Conservation (phyloP, 2,888 invertebrate genomes). For the Lysandra coridon region DNA sequence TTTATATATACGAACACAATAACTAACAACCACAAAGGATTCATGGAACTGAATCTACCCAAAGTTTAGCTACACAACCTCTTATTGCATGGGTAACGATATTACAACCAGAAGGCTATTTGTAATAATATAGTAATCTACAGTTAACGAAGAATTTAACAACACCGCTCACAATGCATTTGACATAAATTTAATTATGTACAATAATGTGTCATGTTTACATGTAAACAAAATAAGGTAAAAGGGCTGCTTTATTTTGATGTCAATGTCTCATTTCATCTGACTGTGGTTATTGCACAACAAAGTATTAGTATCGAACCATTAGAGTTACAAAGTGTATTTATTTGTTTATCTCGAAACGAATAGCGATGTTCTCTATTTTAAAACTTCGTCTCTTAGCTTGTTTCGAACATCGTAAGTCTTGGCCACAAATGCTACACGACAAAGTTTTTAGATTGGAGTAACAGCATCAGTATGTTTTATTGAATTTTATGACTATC, state of each 20-base stretch:
- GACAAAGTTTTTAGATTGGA: slow-evolving; percentile 5
- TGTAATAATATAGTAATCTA: background rate
- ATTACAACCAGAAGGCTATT: background rate
- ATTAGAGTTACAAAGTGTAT: background rate
- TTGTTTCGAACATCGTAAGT: slow-evolving; percentile 13
- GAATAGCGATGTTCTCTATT: background rate
- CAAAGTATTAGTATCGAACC: slow-evolving; percentile 14
- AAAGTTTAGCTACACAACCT: background rate
- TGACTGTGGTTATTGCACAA: background rate
- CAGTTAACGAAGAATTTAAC: background rate
- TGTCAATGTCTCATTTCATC: background rate
- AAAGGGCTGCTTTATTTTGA: background rate
- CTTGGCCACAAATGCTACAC: background rate
- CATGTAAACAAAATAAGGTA: background rate
- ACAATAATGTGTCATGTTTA: background rate
- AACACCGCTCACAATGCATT: background rate
- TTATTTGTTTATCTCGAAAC: slow-evolving; percentile 21
- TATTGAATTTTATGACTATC: slow-evolving; percentile 15
- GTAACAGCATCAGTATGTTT: background rate
- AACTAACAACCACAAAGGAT: background rate
- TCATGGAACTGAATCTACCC: background rate
- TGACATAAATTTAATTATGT: background rate
- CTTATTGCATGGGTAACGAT: too few species aligned
- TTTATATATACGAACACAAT: background rate
- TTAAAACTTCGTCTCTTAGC: slow-evolving; percentile 23